Evolutionary conservation across 2,888 invertebrate genomes (phyloP).

Genomic region (Girardia tigrina): DNA sequence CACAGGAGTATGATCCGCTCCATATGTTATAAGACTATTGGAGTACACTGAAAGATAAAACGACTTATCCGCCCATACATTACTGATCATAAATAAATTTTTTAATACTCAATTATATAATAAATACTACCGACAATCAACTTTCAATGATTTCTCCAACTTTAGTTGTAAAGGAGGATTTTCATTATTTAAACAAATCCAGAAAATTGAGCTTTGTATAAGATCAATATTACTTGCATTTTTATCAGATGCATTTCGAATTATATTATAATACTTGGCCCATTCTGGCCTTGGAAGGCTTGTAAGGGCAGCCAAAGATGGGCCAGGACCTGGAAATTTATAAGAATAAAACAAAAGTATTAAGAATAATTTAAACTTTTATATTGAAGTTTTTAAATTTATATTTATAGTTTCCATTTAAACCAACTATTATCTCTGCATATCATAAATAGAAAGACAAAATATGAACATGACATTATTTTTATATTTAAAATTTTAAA

Average conservation of each 20-base stretch:
- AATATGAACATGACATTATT: too few relatives aligned
- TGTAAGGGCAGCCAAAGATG: neutral
- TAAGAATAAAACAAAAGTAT: neutral
- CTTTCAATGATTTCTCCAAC: neutral
- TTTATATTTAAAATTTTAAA: too few relatives aligned
- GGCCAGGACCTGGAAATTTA: neutral
- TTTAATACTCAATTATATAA: neutral
- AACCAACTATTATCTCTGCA: too few relatives aligned
- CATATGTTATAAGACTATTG: constrained; percentile 53
- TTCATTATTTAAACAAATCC: neutral
- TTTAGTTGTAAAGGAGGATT: neutral
- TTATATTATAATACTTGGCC: constrained; percentile 15
- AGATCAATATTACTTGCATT: neutral
- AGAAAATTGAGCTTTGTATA: neutral
- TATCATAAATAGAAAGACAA: too few relatives aligned
- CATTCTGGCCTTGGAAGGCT: constrained; percentile 20
- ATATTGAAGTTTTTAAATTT: too few relatives aligned
- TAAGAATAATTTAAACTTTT: too few relatives aligned
- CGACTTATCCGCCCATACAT: constrained; percentile 58
- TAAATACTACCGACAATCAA: neutral
- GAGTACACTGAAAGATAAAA: constrained; percentile 51
- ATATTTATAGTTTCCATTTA: too few relatives aligned
- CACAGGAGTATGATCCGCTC: constrained; percentile 52
- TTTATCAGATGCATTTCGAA: neutral
- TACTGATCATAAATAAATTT: constrained; percentile 38